Percentiles rank a stretch among this genome's conserved stretches.
Conservation (phyloP, 2,113 vertebrate species). For the Pomatorhinus ruficollis region DNA sequence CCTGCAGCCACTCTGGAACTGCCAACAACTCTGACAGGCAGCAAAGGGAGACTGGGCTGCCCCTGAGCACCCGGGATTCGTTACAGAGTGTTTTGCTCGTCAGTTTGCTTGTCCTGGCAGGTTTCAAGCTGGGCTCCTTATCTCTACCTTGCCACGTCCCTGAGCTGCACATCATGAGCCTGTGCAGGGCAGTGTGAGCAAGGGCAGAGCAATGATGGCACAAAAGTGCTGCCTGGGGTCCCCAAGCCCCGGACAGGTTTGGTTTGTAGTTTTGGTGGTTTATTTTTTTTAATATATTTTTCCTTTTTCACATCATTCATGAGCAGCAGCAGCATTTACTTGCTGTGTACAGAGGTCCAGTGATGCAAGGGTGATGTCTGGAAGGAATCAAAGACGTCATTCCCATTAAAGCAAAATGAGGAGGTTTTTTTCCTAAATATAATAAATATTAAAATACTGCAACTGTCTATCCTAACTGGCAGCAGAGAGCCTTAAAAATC, state of each 20-base stretch:
- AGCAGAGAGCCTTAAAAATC: not conserved
- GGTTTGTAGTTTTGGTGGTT: not conserved
- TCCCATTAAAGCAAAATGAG: not conserved
- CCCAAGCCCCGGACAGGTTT: not conserved
- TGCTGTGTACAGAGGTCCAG: not conserved
- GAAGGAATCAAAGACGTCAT: not conserved
- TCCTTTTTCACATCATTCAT: not conserved
- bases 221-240: not conserved
- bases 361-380: not conserved
- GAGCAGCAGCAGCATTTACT: not conserved
- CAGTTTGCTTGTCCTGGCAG: not conserved
- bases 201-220: not conserved
- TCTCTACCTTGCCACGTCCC: not conserved
- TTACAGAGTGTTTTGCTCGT: not conserved
- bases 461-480: not conserved
- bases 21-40: not conserved
- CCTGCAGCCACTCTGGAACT: not conserved
- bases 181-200: not conserved
- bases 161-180: not conserved
- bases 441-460: not conserved
- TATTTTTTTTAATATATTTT: too few relatives aligned
- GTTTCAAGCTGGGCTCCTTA: not conserved
- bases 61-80: not conserved
- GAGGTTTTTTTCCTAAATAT: not conserved
- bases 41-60: not conserved